Conservation (phyloP, 2,113 vertebrate species). For the Ictidomys tridecemlineatus region DNA sequence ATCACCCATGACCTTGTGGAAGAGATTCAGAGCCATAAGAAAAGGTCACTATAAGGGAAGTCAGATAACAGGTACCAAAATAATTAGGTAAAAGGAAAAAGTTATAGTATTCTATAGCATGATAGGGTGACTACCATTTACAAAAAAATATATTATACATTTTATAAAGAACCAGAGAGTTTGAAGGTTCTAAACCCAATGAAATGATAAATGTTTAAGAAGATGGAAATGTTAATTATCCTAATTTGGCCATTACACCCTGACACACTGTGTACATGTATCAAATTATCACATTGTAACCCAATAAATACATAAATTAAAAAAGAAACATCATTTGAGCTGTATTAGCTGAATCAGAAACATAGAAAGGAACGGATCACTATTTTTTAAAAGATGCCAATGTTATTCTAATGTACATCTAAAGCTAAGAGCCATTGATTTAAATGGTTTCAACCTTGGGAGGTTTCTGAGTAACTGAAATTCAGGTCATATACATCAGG, state of each 20-base stretch:
- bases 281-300: background rate
- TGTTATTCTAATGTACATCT: background rate
- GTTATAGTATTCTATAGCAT: background rate
- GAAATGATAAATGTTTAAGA: background rate
- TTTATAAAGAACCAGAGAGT: background rate
- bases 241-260: background rate
- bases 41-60: background rate
- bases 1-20: background rate
- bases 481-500: background rate
- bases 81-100: background rate
- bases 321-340: background rate
- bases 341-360: background rate
- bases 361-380: background rate
- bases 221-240: background rate
- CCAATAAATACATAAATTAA: background rate
- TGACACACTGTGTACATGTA: background rate
- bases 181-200: background rate
- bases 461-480: constrained; percentile 26
- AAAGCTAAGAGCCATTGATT: background rate
- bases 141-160: background rate
- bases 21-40: background rate
- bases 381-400: background rate
- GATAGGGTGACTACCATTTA: background rate
- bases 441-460: background rate
- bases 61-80: background rate